These are phyloP conservation scores for Acanthosepion pharaonis DNA, from an alignment of 2,888 invertebrate species.

Conservation along the genomic window DNA sequence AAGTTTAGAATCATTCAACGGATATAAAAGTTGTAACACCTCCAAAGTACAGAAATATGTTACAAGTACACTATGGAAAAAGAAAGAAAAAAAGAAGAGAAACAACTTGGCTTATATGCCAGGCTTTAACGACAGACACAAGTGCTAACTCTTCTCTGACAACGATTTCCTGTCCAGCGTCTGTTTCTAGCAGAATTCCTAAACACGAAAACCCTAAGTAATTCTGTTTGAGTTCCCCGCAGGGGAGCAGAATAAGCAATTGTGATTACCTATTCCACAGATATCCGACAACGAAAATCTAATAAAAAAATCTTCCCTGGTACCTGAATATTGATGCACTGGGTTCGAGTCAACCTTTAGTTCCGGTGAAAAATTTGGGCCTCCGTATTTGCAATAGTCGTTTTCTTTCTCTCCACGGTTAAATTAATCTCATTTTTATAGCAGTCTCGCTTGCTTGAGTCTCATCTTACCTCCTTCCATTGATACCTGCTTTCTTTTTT, in stretches of 20 bases:
- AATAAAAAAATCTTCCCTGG: constrained; percentile 20
- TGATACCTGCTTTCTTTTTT: not conserved
- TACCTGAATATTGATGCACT: not conserved
- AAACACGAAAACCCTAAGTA: not conserved
- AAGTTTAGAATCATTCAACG: not conserved
- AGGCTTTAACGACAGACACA: not conserved
- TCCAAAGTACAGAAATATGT: not conserved
- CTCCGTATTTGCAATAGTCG: not conserved
- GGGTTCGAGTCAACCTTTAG: not conserved
- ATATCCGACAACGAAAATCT: not conserved
- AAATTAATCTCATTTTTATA: not conserved
- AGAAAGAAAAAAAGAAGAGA: not conserved
- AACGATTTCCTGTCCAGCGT: not conserved
- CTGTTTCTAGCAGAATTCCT: not conserved
- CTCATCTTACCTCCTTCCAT: not conserved
- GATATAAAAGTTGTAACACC: not conserved
- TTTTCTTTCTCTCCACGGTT: not conserved
- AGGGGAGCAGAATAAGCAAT: constrained; percentile 7
- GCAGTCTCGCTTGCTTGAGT: not conserved
- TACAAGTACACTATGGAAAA: not conserved
- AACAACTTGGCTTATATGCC: not conserved
- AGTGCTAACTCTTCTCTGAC: not conserved
- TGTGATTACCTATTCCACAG: constrained; percentile 13
- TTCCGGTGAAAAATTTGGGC: not conserved
- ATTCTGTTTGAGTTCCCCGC: constrained; percentile 33